Percentiles rank a stretch among this genome's conserved stretches.
Conservation (phyloP, 92 coral and sea anemone genomes). For the Actinernus sp. region DNA sequence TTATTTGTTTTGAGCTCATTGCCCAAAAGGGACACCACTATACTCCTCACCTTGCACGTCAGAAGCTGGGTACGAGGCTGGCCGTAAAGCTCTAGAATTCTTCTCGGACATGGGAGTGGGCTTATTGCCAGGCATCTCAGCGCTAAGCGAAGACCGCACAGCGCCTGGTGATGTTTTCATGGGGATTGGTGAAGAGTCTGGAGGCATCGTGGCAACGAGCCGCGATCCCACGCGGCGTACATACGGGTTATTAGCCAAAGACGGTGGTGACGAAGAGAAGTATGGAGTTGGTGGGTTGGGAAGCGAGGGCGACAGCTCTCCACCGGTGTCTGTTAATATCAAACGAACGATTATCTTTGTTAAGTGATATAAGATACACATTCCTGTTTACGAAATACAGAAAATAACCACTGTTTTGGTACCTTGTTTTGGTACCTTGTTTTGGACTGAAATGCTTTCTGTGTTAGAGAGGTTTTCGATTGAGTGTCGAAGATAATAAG, state of each 20-base stretch:
- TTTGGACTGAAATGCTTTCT: no score
- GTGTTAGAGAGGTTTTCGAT: no score
- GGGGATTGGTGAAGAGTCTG: conserved; percentile 1
- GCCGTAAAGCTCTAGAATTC: conserved; percentile 4
- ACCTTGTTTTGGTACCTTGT: no score
- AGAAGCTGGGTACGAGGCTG: no score
- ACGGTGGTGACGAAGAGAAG: conserved; percentile 2
- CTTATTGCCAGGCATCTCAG: conserved; percentile 24
- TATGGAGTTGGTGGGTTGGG: conserved; percentile 38
- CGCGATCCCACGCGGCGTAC: conserved; percentile 2
- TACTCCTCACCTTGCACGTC: no score
- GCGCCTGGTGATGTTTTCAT: neutral
- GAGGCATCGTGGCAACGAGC: conserved; percentile 1
- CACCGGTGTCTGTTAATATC: conserved; percentile 10
- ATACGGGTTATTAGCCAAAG: conserved; percentile 1
- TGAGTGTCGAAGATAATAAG: no score
- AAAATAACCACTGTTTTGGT: no score
- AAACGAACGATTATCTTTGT: neutral
- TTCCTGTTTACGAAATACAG: no score
- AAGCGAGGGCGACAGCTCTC: conserved; percentile 30
- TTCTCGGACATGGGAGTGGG: conserved; percentile 24
- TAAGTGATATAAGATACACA: no score
- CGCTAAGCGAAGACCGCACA: neutral
- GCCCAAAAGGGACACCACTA: no score
- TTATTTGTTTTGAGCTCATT: no score